phyloP scores from a whole-genome alignment of 2,888 invertebrate genomes.

The Tetramorium bicarinatum region DNA sequence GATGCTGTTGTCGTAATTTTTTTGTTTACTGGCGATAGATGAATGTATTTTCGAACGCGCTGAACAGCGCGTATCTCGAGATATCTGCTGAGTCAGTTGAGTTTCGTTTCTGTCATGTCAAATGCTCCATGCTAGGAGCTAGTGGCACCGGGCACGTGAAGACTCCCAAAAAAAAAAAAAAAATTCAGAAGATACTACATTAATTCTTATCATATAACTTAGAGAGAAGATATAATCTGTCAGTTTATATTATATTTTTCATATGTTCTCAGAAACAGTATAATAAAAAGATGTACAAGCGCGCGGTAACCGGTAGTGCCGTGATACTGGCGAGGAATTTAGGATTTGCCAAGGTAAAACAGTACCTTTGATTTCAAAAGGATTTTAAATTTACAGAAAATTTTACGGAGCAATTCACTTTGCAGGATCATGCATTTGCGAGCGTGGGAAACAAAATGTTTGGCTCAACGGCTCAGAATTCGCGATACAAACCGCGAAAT shows the following conservation, averaged over 20 bases:
- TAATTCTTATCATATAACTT: conserved; percentile 17
- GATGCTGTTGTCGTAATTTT: neutral
- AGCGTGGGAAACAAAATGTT: conserved; percentile 2
- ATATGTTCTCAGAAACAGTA: conserved; percentile 19
- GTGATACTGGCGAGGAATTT: conserved; percentile 76
- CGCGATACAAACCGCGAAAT: conserved; percentile 88
- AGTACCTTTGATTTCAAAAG: neutral
- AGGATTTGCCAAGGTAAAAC: conserved; percentile 75
- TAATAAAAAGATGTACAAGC: conserved; percentile 50
- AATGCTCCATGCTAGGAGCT: neutral
- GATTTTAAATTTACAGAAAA: neutral
- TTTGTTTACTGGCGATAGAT: neutral
- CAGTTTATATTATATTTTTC: neutral
- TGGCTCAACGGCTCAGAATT: neutral
- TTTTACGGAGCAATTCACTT: neutral
- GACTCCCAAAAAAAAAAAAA: too few relatives aligned
- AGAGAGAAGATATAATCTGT: neutral
- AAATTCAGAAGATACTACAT: too few relatives aligned
- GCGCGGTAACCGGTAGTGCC: conserved; percentile 70
- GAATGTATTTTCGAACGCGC: neutral
- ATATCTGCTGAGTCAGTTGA: too few relatives aligned
- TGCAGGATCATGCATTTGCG: conserved; percentile 20
- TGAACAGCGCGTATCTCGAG: neutral
- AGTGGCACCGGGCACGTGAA: too few relatives aligned
- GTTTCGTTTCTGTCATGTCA: neutral